Evolutionary conservation across 2,797 vertebrate species (phyloP).

Genomic region (Leucoraja ocellata): DNA sequence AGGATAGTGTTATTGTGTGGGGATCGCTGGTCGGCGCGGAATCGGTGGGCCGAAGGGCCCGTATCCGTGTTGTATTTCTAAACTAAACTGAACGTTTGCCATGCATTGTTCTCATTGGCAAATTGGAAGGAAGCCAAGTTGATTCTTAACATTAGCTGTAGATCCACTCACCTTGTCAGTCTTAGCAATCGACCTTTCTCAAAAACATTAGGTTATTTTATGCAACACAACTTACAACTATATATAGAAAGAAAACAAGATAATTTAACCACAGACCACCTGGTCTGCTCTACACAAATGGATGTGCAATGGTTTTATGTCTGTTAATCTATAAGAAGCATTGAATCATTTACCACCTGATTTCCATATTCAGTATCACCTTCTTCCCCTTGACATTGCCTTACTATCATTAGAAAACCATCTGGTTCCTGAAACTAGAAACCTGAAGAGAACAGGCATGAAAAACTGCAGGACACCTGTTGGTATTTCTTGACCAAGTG

Average conservation of each 20-base stretch:
- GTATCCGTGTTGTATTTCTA: too few relatives aligned
- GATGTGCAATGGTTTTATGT: slow-evolving; percentile 63
- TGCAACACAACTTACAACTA: background rate
- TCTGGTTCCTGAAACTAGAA: slow-evolving; percentile 71
- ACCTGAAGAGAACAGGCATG: slow-evolving; percentile 46
- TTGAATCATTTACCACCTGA: slow-evolving; percentile 67
- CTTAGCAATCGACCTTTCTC: background rate
- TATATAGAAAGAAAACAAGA: slow-evolving; percentile 45
- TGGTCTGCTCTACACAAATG: slow-evolving; percentile 68
- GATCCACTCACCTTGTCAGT: slow-evolving; percentile 1
- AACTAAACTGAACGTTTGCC: background rate
- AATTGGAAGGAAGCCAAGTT: background rate
- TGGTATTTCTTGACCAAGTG: slow-evolving; percentile 57
- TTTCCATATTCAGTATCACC: slow-evolving; percentile 59
- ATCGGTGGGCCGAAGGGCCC: too few relatives aligned
- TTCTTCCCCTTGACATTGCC: slow-evolving; percentile 56
- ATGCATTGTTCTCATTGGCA: background rate
- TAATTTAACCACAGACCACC: slow-evolving; percentile 71
- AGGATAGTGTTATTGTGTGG: too few relatives aligned
- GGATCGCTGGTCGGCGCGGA: too few relatives aligned
- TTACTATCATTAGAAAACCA: slow-evolving; percentile 69
- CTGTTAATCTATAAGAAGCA: slow-evolving; percentile 65
- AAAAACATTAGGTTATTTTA: background rate
- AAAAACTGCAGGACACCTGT: slow-evolving; percentile 60
- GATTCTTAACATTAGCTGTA: background rate